Base-by-base conservation (phyloP, 37 sponge, comb jelly and placozoan species). In the Axinella damicornis region DNA sequence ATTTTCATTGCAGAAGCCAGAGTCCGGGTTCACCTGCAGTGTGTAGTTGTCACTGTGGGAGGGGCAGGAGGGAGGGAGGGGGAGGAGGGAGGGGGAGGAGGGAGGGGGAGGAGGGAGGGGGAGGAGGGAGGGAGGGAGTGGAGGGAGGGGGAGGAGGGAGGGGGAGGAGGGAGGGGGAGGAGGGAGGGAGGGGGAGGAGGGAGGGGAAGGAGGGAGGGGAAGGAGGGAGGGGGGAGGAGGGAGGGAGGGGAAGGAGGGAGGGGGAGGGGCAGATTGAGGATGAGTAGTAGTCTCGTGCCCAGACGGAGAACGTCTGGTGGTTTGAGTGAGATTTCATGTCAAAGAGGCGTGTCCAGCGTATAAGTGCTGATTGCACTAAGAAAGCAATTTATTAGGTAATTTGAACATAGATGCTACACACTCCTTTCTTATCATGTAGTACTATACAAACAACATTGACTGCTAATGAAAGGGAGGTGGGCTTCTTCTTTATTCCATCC, bases 11-110 rank as follows among this genome's bases (percentile, higher is more conserved):
- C 83, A 90, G 20, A 93, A 22, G 31, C 96, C 99, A 61, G 99
- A 99, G 52, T 95, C 96, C 6, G 99, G 99, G 79, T 97, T 99
- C 38, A 99, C 88, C 76, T 99, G 99, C 4, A 99, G 92, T 15
- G 98, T 97, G 95, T 99, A 99, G 87, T 97, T 95, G 79, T 99
- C 99, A 91, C 99, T 99, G 58, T 46, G 46, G 46, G 9, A 9
- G 46, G 63, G 4, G 63, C 5, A 14, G 63, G 13, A 61, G 63
- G 27, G 63, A 11, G 63, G 63, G 27, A 14, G 63, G 63, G 27
- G 63, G 27, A 14, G 27, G 27, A 25, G 27, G 13, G 63, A 25
- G 27, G 63, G n/a, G 63, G 27, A 25, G 13, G 63, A 11, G 13
- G 27, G 13, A 11, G 13, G 63, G 27, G 63, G 63, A 14, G 27